Conservation (phyloP, 2,113 vertebrate genomes). For the Brachypodius melanocephalos region DNA sequence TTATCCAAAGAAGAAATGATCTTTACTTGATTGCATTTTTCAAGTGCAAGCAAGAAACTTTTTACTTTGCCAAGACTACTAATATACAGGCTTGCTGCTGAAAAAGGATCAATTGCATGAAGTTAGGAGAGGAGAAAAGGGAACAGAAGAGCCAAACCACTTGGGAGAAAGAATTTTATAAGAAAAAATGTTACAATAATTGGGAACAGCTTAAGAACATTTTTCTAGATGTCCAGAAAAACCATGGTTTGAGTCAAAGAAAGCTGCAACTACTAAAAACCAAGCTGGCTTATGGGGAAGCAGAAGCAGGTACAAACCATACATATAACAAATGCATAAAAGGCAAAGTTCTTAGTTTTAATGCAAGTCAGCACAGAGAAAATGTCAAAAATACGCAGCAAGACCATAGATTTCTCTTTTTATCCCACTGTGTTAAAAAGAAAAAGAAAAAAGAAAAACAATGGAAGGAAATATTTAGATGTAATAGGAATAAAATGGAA, state of each 20-base stretch:
- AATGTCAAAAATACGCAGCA: not conserved
- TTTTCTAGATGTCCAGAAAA: constrained; percentile 19
- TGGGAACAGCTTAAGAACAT: not conserved
- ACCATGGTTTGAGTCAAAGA: not conserved
- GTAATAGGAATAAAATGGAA: not conserved
- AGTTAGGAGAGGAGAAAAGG: not conserved
- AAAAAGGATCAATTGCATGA: not conserved
- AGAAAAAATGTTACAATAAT: constrained; percentile 4
- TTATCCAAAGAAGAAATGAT: not conserved
- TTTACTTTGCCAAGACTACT: not conserved
- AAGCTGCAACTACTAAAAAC: not conserved
- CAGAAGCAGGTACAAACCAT: not conserved
- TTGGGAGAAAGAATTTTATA: not conserved
- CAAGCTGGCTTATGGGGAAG: not conserved
- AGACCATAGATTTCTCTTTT: not conserved
- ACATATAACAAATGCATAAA: not conserved
- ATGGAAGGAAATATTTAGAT: not conserved
- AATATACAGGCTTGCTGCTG: not conserved
- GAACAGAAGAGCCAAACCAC: not conserved
- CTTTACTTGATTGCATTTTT: constrained; percentile 2
- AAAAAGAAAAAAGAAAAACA: not conserved
- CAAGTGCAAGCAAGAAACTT: constrained; percentile 8
- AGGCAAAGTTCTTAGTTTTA: not conserved
- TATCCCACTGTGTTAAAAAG: not conserved
- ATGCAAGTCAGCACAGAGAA: not conserved